phyloP scores from a whole-genome alignment of 2,797 vertebrate species.

The Scarus forsteni region DNA sequence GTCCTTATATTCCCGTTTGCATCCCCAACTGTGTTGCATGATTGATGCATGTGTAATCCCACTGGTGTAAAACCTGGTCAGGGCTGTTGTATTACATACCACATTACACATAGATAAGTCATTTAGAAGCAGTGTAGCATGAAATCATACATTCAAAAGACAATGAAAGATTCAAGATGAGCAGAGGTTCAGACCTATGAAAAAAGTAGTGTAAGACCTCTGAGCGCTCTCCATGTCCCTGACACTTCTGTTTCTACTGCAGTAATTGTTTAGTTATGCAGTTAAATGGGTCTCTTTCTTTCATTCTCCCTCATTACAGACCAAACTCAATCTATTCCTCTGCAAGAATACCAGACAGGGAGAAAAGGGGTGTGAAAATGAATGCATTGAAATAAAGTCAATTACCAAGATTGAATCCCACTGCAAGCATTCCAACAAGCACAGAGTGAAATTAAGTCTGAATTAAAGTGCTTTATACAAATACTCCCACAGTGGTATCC shows the following conservation, averaged over 20 bases:
- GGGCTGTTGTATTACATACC: conserved; percentile 28
- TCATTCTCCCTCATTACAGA: conserved; percentile 43
- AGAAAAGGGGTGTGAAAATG: conserved; percentile 47
- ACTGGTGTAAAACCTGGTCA: conserved; percentile 21
- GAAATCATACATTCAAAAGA: conserved; percentile 44
- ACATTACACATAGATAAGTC: conserved; percentile 32
- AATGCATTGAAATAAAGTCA: conserved; percentile 66
- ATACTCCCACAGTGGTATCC: conserved; percentile 23
- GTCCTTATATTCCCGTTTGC: background rate
- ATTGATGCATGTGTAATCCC: conserved; percentile 44
- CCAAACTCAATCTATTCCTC: conserved; percentile 44
- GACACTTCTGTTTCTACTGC: conserved; percentile 39
- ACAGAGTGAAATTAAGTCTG: conserved; percentile 37
- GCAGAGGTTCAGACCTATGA: conserved; percentile 17
- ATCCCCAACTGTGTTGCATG: conserved; percentile 16
- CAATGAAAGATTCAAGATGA: conserved; percentile 19
- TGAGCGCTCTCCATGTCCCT: conserved; percentile 20
- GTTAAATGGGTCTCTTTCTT: conserved; percentile 41
- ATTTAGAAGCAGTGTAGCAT: conserved; percentile 28
- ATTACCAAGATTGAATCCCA: conserved; percentile 62
- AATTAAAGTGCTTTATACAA: conserved; percentile 52
- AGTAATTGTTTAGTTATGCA: conserved; percentile 63
- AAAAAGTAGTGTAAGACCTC: conserved; percentile 14
- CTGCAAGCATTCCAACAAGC: conserved; percentile 46
- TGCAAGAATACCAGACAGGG: conserved; percentile 36